These are phyloP conservation scores for Caenorhabditis becei DNA, from an alignment of 2,888 invertebrate genomes.

Conservation along the genomic window DNA sequence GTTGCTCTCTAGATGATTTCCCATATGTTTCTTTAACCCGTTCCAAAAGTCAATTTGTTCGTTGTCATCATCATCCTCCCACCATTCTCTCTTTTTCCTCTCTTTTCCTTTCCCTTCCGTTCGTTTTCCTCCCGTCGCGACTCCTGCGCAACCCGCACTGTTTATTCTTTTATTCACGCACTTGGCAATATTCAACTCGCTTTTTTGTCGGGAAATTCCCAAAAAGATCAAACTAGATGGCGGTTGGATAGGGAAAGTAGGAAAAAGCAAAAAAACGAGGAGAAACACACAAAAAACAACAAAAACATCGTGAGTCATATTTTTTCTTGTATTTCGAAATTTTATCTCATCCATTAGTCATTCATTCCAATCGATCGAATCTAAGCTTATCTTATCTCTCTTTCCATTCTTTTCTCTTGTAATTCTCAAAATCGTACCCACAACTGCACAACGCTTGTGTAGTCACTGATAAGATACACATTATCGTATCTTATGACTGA, in stretches of 20 bases:
- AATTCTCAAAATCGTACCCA: background rate
- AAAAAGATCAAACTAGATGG: background rate
- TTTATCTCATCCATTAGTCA: too few relatives aligned
- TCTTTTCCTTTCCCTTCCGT: background rate
- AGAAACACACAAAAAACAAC: too few relatives aligned
- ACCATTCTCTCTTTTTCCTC: background rate
- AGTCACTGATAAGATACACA: conserved; percentile 39
- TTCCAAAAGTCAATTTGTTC: conserved; percentile 7
- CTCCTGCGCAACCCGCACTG: conserved; percentile 22
- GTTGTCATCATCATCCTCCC: background rate
- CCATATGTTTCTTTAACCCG: background rate
- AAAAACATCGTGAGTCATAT: too few relatives aligned
- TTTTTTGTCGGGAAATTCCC: background rate
- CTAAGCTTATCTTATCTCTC: too few relatives aligned
- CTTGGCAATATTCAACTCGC: conserved; percentile 35
- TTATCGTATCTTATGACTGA: conserved; percentile 30
- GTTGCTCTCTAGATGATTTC: background rate
- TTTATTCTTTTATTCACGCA: conserved; percentile 33
- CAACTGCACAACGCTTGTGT: background rate
- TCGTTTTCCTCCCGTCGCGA: background rate
- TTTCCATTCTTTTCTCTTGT: background rate
- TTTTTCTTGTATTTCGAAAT: too few relatives aligned
- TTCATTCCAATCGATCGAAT: too few relatives aligned
- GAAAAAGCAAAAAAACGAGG: background rate
- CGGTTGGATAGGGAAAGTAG: too few relatives aligned